Conservation (phyloP, 2,113 vertebrate genomes). For the Turnix velox region DNA sequence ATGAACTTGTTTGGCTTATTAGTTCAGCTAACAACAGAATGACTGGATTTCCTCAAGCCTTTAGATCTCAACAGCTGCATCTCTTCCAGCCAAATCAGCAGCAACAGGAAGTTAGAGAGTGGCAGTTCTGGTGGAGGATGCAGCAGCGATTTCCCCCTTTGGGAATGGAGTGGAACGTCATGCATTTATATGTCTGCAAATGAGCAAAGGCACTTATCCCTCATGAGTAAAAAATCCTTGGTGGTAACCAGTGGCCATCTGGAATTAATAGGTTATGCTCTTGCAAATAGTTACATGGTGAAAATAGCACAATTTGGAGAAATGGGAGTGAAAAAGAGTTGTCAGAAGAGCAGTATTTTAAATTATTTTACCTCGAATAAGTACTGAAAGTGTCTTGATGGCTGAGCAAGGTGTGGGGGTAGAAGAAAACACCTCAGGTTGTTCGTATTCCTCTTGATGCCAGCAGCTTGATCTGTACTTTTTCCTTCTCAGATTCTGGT, state of each 20-base stretch:
- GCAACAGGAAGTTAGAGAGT: background rate
- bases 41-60: background rate
- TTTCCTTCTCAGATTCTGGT: background rate
- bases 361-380: background rate
- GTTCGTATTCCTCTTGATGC: background rate
- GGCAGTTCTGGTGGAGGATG: background rate
- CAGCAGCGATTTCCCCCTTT: background rate
- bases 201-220: conserved; percentile 1
- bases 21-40: background rate
- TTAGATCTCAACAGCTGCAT: background rate
- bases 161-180: background rate
- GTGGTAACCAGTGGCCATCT: background rate
- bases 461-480: background rate
- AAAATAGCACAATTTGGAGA: background rate
- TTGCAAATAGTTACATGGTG: background rate
- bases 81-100: conserved; percentile 7
- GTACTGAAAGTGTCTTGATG: background rate
- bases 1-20: background rate
- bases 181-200: conserved; percentile 66
- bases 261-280: background rate
- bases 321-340: background rate
- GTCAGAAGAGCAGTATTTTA: background rate
- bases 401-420: background rate
- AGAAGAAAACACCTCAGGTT: background rate
- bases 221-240: background rate